These are phyloP conservation scores for Cromileptes altivelis DNA, from an alignment of 2,113 vertebrate species.

Conservation along the genomic window DNA sequence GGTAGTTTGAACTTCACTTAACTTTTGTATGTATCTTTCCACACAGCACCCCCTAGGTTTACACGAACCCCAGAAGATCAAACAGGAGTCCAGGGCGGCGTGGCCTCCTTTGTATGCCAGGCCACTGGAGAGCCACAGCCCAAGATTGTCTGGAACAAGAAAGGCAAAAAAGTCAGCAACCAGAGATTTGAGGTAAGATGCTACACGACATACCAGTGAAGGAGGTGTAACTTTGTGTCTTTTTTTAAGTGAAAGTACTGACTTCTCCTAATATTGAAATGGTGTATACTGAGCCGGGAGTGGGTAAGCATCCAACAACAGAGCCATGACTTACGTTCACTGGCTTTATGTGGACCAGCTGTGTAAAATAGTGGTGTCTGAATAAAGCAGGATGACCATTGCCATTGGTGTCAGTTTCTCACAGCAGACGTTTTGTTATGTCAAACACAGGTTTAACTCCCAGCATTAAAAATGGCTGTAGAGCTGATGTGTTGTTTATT, in stretches of 20 bases:
- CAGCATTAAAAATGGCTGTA: neutral
- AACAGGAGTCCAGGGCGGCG: slow-evolving; percentile 96
- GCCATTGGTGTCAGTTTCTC: neutral
- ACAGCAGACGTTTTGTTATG: neutral
- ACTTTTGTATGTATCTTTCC: slow-evolving; percentile 51
- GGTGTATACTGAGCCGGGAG: neutral
- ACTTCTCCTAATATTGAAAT: neutral
- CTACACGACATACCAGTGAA: neutral
- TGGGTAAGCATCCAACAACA: neutral
- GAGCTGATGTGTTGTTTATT: neutral
- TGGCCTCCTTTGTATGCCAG: slow-evolving; percentile 98
- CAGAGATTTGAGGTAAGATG: slow-evolving; percentile 98
- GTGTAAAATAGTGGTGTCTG: neutral
- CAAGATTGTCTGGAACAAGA: slow-evolving; percentile 99
- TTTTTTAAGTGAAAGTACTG: neutral
- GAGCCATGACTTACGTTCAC: neutral
- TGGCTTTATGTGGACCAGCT: neutral
- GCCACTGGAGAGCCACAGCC: slow-evolving; percentile 96
- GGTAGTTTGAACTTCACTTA: neutral
- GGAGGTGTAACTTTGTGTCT: neutral
- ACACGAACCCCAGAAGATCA: slow-evolving; percentile 95
- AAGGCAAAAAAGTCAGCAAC: slow-evolving; percentile 99
- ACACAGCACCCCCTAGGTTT: slow-evolving; percentile 93
- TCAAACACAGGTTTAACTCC: neutral
- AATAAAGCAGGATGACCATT: neutral